A percentile compares a stretch with the other conserved stretches of the same genome.
Evolutionary conservation across 2,888 invertebrate species (phyloP).

Genomic region (Rhagium mordax): DNA sequence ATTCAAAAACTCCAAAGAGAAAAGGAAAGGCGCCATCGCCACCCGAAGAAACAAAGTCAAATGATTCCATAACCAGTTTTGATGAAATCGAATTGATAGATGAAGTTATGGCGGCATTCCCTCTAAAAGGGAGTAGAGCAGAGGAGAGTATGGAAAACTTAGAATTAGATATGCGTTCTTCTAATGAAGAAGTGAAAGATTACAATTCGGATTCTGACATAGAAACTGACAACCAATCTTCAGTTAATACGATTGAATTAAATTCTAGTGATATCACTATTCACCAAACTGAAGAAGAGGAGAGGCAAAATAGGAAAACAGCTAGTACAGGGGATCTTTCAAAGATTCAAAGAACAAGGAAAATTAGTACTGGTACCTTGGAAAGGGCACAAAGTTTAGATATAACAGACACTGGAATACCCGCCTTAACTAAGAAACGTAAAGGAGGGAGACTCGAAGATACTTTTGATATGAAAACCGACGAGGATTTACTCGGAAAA

Average conservation of each 20-base stretch:
- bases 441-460: constrained; percentile 59
- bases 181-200: constrained; percentile 60
- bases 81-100: constrained; percentile 72
- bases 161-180: constrained; percentile 65
- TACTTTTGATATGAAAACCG: constrained; percentile 65
- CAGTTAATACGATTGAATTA: constrained; percentile 79
- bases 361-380: constrained; percentile 72
- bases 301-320: constrained; percentile 80
- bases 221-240: constrained; percentile 69
- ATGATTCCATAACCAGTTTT: constrained; percentile 65
- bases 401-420: constrained; percentile 73
- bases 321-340: constrained; percentile 87
- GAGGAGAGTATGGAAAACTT: constrained; percentile 51
- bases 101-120: constrained; percentile 71
- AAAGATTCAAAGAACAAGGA: constrained; percentile 73
- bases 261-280: constrained; percentile 84
- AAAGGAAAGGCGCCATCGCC: constrained; percentile 85
- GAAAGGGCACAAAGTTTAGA: constrained; percentile 88
- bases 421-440: constrained; percentile 38
- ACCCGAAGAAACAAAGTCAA: constrained; percentile 67
- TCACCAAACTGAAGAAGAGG: constrained; percentile 79
- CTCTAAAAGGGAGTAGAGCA: constrained; percentile 61
- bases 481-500: constrained; percentile 68
- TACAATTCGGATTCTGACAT: constrained; percentile 72
- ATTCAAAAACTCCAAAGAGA: constrained; percentile 73